phyloP scores from a whole-genome alignment of 2,888 invertebrate genomes.

The Melanargia galathea region DNA sequence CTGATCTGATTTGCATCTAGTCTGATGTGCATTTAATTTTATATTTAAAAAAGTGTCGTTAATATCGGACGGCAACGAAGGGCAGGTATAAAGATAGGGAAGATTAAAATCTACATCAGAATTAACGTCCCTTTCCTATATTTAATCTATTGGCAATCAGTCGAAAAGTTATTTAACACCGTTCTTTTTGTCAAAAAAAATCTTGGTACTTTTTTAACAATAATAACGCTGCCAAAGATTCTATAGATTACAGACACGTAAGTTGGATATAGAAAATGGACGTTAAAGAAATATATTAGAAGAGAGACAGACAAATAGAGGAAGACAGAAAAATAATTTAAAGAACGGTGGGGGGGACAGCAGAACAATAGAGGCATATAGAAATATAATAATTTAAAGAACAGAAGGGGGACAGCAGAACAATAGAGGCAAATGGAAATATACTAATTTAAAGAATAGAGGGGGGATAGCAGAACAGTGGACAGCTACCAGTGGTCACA shows the following conservation, averaged over 20 bases:
- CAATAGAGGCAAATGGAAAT: conserved; percentile 15
- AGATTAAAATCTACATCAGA: conserved; percentile 23
- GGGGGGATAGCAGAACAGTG: conserved; percentile 23
- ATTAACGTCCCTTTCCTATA: neutral
- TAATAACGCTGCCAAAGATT: too few relatives aligned
- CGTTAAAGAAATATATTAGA: conserved; percentile 8
- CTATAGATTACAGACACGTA: too few relatives aligned
- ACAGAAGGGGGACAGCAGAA: conserved; percentile 22
- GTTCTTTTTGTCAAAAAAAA: neutral
- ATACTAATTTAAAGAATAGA: conserved; percentile 22
- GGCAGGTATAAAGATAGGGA: conserved; percentile 1
- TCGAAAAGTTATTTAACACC: too few relatives aligned
- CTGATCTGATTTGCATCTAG: too few relatives aligned
- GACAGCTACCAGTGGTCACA: conserved; percentile 28
- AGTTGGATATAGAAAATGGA: neutral
- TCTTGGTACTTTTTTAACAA: too few relatives aligned
- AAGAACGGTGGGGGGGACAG: conserved; percentile 14
- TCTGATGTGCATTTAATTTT: conserved; percentile 21
- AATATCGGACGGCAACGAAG: neutral
- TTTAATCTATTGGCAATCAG: neutral
- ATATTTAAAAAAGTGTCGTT: conserved; percentile 11
- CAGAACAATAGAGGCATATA: too few relatives aligned
- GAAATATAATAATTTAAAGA: too few relatives aligned
- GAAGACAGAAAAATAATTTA: conserved; percentile 7
- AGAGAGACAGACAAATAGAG: conserved; percentile 27